Evolutionary conservation across 2,797 vertebrate genomes (phyloP).

Genomic region (Buceros bicornis): DNA sequence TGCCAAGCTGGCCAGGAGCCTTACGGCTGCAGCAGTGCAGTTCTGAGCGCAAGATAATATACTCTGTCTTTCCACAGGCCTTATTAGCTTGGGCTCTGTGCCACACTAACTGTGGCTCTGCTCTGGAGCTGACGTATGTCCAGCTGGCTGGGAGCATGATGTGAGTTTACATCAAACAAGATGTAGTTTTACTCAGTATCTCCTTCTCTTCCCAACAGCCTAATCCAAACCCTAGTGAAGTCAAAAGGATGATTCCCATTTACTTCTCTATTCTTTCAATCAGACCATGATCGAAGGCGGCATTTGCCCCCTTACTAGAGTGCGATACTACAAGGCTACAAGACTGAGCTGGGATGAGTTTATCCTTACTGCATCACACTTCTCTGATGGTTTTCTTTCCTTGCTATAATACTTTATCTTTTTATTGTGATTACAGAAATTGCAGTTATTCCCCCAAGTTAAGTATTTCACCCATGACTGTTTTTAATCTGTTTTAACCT

Average conservation of each 20-base stretch:
- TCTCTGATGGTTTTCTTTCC: background rate
- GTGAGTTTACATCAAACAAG: background rate
- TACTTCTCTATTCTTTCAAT: background rate
- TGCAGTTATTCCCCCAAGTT: background rate
- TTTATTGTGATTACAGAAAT: background rate
- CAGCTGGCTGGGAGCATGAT: background rate
- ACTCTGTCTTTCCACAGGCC: background rate
- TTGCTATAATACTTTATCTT: background rate
- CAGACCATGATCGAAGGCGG: background rate
- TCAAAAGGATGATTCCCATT: background rate
- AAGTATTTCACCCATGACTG: background rate
- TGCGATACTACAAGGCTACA: background rate
- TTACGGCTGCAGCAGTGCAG: background rate
- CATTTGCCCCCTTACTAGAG: background rate
- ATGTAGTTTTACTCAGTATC: background rate
- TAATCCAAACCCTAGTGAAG: background rate
- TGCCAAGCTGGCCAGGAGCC: constrained; percentile 36
- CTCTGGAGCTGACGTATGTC: background rate
- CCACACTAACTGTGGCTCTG: background rate
- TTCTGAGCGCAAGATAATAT: background rate
- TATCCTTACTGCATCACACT: background rate
- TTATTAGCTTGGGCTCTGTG: background rate
- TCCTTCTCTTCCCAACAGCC: background rate
- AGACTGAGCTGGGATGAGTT: background rate
- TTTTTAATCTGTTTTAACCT: background rate